Percentiles rank a stretch among this genome's conserved stretches.
Conservation (phyloP, 2,888 invertebrate species). For the Phytoseiulus persimilis region DNA sequence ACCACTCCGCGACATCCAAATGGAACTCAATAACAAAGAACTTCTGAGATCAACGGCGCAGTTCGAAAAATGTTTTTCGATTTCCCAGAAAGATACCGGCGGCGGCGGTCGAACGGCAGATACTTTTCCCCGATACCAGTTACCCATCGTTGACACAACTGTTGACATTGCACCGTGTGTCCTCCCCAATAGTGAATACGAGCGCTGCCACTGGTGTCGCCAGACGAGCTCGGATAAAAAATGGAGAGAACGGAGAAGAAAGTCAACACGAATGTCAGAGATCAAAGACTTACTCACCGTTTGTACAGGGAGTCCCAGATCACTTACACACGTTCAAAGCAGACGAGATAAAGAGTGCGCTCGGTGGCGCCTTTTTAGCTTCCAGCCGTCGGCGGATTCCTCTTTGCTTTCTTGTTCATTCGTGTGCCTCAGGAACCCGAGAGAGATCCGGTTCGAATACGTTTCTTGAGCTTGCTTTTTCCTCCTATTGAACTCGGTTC, state of each 20-base stretch:
- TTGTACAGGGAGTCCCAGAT: not conserved
- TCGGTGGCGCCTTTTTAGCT: not conserved
- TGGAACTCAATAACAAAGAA: not conserved
- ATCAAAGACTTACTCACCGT: conserved; percentile 5
- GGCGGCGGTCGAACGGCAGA: not conserved
- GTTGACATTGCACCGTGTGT: too few species aligned
- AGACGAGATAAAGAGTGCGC: not conserved
- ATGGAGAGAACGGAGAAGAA: not conserved
- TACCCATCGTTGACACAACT: not conserved
- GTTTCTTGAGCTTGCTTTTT: not conserved
- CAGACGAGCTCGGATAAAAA: not conserved
- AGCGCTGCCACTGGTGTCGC: too few species aligned
- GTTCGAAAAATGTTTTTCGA: not conserved
- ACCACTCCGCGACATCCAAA: not conserved
- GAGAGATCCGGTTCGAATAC: not conserved
- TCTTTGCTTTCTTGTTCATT: not conserved
- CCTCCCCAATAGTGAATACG: too few species aligned
- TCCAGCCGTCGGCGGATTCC: not conserved
- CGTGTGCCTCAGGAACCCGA: not conserved
- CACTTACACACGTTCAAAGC: not conserved
- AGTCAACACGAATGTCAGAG: not conserved
- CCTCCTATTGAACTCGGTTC: not conserved
- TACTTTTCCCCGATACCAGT: not conserved
- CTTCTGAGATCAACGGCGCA: not conserved
- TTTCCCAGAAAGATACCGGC: not conserved